Base-by-base conservation (phyloP, 1,140 invertebrate genomes). In the Anoplolepis gracilipes region DNA sequence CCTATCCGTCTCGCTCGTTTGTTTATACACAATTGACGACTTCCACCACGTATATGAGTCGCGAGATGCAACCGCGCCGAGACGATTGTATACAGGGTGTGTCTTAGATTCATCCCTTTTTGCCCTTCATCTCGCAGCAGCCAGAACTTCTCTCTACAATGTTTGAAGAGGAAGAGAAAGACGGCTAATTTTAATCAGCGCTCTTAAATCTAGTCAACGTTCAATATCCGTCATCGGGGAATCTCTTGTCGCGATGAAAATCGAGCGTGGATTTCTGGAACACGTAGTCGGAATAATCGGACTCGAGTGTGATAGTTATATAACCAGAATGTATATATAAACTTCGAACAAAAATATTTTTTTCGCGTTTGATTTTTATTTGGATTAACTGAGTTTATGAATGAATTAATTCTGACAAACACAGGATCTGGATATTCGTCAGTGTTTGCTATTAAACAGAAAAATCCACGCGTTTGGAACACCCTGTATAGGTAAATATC, bases 21-120 rank as follows among this genome's bases (percentile, higher is more conserved):
- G 86, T 88, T 91, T 62, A 2, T 90, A 77, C 64, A 86, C 79
- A 82, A 86, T 64, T 61, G 49, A 55, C 57, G 53, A 28, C 28
- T 79, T 65, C 59, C 59, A 76, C 53, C n/a, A n/a, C n/a, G n/a
- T n/a, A 30, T 64, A 62, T 10, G 53, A 82, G 11, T 22, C 28
- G 70, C 28, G 55, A 73, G 55, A 55, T 77, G 73, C 72, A 88
- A 76, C 85, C 72, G 67, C 76, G n/a, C 25, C 67, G 13, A 30
- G 61, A 19, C 65, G 49, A 25, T 62, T 30, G 10, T 3, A 30
- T 16, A 65, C 13, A 33, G 28, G 22, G 36, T 53, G 30, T n/a
- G n/a, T n/a, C n/a, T 64, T 22, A 7, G 1, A 64, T 64, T 78
- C 16, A 1, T 64, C 46, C 2, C 13, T 65, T 46, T 22, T 64